Conservation (phyloP, 64 coral and sea anemone species). For the Orbicella faveolata region DNA sequence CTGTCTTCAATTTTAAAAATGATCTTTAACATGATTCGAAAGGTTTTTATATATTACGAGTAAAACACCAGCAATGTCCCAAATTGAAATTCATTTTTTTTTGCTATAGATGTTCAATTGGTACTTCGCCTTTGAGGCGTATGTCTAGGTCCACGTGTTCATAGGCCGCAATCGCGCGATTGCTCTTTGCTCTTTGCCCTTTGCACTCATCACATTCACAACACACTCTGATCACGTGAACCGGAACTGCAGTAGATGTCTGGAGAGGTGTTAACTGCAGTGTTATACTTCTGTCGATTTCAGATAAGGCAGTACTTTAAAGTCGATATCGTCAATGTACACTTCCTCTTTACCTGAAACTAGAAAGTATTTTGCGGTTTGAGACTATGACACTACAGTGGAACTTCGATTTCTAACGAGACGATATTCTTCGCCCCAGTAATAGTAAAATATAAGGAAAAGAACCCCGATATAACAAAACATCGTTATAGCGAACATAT, state of each 20-base stretch:
- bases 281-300: slow-evolving; percentile 42
- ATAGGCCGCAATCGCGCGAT: background rate
- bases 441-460: too few species aligned
- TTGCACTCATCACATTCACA: background rate
- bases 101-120: background rate
- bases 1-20: background rate
- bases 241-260: background rate
- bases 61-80: background rate
- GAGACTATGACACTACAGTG: too few species aligned
- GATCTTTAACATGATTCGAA: background rate
- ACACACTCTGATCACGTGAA: background rate
- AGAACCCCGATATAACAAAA: too few species aligned
- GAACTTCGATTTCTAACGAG: too few species aligned
- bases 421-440: too few species aligned
- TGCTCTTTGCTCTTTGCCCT: background rate
- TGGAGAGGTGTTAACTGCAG: background rate
- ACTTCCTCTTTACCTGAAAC: slow-evolving; percentile 5
- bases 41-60: too few species aligned
- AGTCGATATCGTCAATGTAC: background rate
- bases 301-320: slow-evolving; percentile 3
- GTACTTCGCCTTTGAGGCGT: background rate
- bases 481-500: too few species aligned
- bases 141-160: background rate
- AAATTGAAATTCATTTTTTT: background rate
- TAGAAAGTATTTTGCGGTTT: background rate